These are phyloP conservation scores for Arenaria interpres DNA, from an alignment of 2,113 vertebrate genomes.

Conservation along the genomic window DNA sequence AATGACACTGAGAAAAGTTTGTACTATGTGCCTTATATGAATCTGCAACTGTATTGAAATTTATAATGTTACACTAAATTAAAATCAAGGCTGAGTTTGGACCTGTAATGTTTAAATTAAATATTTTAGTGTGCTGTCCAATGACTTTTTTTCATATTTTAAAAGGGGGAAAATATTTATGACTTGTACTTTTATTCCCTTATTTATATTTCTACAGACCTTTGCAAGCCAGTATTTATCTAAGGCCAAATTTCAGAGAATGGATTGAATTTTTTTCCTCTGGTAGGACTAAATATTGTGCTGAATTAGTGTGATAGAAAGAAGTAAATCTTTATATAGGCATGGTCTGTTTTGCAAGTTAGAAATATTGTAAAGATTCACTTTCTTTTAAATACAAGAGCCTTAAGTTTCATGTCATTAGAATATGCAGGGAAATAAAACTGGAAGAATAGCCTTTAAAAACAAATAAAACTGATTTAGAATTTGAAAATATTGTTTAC, in stretches of 20 bases:
- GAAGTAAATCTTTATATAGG: background rate
- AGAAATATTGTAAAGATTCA: background rate
- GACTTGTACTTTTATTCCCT: background rate
- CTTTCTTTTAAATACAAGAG: background rate
- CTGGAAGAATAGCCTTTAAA: accelerated
- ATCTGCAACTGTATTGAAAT: background rate
- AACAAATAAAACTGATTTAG: background rate
- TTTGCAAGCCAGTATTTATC: background rate
- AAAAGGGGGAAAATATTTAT: background rate
- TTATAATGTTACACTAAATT: background rate
- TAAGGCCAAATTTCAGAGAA: background rate
- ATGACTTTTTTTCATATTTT: background rate
- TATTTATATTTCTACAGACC: background rate
- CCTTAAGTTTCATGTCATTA: background rate
- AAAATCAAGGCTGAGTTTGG: background rate
- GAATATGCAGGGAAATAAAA: background rate
- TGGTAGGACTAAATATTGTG: background rate
- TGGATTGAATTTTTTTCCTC: background rate
- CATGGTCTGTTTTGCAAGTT: background rate
- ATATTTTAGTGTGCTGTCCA: background rate
- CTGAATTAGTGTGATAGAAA: background rate
- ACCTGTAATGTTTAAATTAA: background rate
- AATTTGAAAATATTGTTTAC: background rate
- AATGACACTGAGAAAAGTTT: background rate
- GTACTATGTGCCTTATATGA: background rate